Conservation (phyloP, 2,113 vertebrate genomes). For the Lepisosteus osseus region DNA sequence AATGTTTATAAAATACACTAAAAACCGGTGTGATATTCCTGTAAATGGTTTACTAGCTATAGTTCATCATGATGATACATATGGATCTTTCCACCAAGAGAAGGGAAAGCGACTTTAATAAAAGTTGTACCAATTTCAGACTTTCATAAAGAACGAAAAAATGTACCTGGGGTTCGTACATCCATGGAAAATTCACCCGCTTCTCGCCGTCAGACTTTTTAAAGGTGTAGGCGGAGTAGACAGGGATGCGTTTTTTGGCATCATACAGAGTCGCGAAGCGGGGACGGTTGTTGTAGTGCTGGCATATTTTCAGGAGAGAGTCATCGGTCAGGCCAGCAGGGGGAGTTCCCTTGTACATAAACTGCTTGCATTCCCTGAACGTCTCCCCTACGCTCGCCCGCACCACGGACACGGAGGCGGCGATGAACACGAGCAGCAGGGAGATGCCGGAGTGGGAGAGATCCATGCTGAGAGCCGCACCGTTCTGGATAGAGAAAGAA, state of each 20-base stretch:
- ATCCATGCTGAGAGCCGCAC: no score
- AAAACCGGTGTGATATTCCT: no score
- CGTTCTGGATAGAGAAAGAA: no score
- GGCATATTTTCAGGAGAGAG: slow-evolving; percentile 55
- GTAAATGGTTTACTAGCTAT: no score
- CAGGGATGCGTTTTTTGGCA: slow-evolving; percentile 45
- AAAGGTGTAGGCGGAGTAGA: slow-evolving; percentile 61
- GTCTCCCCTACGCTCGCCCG: slow-evolving; percentile 49
- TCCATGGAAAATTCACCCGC: slow-evolving; percentile 61
- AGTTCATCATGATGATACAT: no score
- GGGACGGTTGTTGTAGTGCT: slow-evolving; percentile 51
- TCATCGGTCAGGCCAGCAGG: slow-evolving; percentile 52
- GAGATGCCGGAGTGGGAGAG: no score
- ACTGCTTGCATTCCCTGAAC: slow-evolving; percentile 52
- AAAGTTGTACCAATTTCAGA: background rate
- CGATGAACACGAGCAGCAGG: slow-evolving; percentile 11
- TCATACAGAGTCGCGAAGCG: slow-evolving; percentile 57
- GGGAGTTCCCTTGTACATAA: slow-evolving; percentile 60
- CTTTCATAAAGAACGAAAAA: background rate
- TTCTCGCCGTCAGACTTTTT: slow-evolving; percentile 61
- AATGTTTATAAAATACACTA: no score
- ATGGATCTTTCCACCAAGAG: background rate
- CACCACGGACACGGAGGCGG: background rate
- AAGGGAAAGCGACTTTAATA: background rate
- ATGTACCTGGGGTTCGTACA: slow-evolving; percentile 65